These are phyloP conservation scores for Perca flavescens DNA, from an alignment of 2,113 vertebrate genomes.

Conservation along the genomic window DNA sequence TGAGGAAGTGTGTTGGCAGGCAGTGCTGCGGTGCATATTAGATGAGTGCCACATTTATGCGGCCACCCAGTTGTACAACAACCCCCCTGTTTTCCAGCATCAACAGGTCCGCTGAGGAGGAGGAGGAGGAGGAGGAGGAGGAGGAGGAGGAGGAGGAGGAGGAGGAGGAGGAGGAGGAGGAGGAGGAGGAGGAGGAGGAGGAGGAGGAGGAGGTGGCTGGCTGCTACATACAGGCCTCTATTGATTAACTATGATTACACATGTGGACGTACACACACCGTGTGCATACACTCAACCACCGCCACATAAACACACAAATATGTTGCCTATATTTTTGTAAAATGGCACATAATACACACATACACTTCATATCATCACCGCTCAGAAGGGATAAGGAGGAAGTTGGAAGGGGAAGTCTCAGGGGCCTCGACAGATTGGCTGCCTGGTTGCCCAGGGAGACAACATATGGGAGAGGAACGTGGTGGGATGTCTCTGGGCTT, in stretches of 20 bases:
- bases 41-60: slow-evolving; percentile 78
- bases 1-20: slow-evolving; percentile 75
- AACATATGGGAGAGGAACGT: slow-evolving; percentile 60
- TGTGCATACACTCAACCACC: slow-evolving; percentile 21
- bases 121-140: slow-evolving; percentile 43
- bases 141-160: slow-evolving; percentile 37
- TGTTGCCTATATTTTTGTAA: slow-evolving; percentile 17
- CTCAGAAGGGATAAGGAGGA: slow-evolving; percentile 45
- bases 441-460: slow-evolving; percentile 69
- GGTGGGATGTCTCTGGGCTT: slow-evolving; percentile 17
- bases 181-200: slow-evolving; percentile 28
- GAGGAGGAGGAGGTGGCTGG: slow-evolving; percentile 45
- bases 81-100: slow-evolving; percentile 78
- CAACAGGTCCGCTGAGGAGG: slow-evolving; percentile 75
- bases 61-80: slow-evolving; percentile 77
- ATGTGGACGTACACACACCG: slow-evolving; percentile 34
- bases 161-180: slow-evolving; percentile 44
- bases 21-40: slow-evolving; percentile 66
- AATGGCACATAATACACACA: slow-evolving; percentile 5
- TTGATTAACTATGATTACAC: slow-evolving; percentile 75
- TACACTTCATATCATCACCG: background rate
- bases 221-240: slow-evolving; percentile 73
- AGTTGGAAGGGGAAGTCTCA: slow-evolving; percentile 52
- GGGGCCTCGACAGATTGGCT: slow-evolving; percentile 60
- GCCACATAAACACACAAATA: slow-evolving; percentile 31